phyloP scores from a whole-genome alignment of 2,797 vertebrate species.

The Betta splendens region DNA sequence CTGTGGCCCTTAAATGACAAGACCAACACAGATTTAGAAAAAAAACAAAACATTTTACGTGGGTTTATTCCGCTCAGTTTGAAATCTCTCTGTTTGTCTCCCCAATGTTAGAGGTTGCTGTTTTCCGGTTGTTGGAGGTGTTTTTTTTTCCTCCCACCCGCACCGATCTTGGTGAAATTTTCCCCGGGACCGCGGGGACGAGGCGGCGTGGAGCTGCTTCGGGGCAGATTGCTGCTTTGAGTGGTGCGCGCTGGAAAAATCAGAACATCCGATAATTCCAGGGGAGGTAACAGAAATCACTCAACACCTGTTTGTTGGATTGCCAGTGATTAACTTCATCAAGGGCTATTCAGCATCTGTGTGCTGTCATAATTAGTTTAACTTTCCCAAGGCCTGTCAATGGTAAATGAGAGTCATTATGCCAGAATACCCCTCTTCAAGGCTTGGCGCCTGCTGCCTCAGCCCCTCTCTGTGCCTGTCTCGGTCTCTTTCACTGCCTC shows the following conservation, averaged over 20 bases:
- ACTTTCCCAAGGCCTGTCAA: conserved; percentile 82
- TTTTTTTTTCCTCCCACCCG: no score
- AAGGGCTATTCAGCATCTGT: conserved; percentile 85
- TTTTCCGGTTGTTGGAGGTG: conserved; percentile 7
- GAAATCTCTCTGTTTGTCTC: conserved; percentile 27
- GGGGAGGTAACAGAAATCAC: conserved; percentile 76
- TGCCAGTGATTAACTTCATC: conserved; percentile 85
- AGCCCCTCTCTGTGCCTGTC: conserved; percentile 69
- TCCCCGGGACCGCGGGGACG: conserved; percentile 22
- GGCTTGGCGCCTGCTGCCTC: conserved; percentile 74
- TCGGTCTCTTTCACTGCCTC: conserved; percentile 77
- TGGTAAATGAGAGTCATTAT: conserved; percentile 84
- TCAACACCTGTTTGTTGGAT: conserved; percentile 84
- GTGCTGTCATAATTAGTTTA: conserved; percentile 85
- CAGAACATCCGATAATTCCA: conserved; percentile 72
- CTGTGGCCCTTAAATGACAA: neutral
- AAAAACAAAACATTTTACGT: conserved; percentile 21
- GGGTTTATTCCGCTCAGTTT: conserved; percentile 14
- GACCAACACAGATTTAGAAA: conserved; percentile 9
- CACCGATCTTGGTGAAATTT: conserved; percentile 31
- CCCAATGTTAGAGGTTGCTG: conserved; percentile 17
- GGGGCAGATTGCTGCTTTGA: conserved; percentile 54
- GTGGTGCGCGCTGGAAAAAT: conserved; percentile 37
- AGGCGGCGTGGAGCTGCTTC: conserved; percentile 24
- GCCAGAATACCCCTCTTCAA: conserved; percentile 80